Conservation (phyloP, 2,888 invertebrate genomes). For the Branchipolynoe longqiensis region DNA sequence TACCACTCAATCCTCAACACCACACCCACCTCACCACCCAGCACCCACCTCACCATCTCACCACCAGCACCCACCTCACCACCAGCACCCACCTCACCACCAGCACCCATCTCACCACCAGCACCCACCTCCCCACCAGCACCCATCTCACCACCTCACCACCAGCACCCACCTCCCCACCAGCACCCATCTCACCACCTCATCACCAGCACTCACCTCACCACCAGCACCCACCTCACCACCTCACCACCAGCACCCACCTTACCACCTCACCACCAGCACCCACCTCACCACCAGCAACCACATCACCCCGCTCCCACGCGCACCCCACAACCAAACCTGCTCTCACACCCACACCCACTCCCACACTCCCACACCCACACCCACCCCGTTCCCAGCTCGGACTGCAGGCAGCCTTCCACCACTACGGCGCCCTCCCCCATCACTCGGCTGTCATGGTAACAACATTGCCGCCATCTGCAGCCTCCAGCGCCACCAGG, state of each 20-base stretch:
- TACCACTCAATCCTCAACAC: neutral
- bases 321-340: neutral
- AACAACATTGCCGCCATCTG: constrained; percentile 14
- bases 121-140: no score
- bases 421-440: neutral
- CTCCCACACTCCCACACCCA: neutral
- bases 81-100: no score
- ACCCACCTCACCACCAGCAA: neutral
- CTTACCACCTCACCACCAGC: neutral
- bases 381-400: neutral
- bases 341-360: neutral
- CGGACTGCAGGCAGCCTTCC: neutral
- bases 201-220: neutral
- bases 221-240: neutral
- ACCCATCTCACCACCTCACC: no score
- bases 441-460: constrained; percentile 26
- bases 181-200: neutral
- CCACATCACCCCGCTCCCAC: neutral
- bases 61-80: neutral
- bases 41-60: neutral
- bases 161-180: no score
- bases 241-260: neutral
- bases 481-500: neutral
- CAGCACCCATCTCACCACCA: no score
- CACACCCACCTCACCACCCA: neutral